Base-by-base conservation (phyloP, 2,113 vertebrate genomes). In the Vidua macroura region DNA sequence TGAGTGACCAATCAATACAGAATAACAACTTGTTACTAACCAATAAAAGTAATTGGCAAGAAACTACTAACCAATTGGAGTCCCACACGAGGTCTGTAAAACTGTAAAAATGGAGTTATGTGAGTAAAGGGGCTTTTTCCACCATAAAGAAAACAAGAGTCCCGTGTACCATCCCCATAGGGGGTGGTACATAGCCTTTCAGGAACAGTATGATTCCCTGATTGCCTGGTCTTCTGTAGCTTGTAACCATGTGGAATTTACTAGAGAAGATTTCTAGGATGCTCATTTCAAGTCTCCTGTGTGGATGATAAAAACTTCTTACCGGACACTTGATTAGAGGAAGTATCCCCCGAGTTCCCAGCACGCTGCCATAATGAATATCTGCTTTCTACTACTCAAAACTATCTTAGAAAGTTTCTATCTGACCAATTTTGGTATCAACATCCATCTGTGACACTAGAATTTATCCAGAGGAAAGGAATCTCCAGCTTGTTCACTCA, bases 271-370 rank as follows among this genome's bases (percentile, higher is more conserved):
- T 81, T n/a, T 62, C 16, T 62, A 48, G 37, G 19, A 56, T 41
- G 24, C 16, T 75, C 7, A 0, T 28, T 75, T 43, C 52, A 43
- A 24, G 35, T 49, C 7, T 58, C 43, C 30, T 51, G 20, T 6
- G 24, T 14, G 15, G 20, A 3, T 21, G 55, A 70, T 8, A 67
- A 43, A 67, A 67, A 6, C 13, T 58, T 19, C 31, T 56, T 11
- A 35, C 10, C 0, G 0, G 13, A 43, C 0, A 0, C 24, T 75
- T 3, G 0, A 51, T 76, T 31, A 59, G 25, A 51, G 44, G 24
- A 76, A 35, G 7, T 2, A 6, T 8, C 17, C 17, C 39, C 21
- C 0, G 0, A 67, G 31, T 43, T 31, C 37, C 21, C 44, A 59
- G 31, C 21, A 27, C 0, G 0, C 27, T 68, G 9, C 27, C 68